Percentiles rank a stretch among this genome's conserved stretches.
Conservation (phyloP, 2,113 vertebrate genomes). For the Austrofundulus limnaeus region DNA sequence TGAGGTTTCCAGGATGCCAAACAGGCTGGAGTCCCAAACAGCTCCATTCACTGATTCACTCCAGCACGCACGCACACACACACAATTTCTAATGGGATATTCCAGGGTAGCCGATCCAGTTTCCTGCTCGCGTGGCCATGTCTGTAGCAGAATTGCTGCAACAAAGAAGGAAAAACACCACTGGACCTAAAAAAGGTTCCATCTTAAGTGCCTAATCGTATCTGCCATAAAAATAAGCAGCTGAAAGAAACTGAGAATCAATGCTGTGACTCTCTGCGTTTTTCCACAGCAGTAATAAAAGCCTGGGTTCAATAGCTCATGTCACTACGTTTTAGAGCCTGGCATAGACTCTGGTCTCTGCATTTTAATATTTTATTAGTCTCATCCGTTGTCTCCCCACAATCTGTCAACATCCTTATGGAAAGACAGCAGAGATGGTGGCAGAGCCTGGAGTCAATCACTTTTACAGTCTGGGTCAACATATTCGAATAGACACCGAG, state of each 20-base stretch:
- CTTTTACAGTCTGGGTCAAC: slow-evolving; percentile 46
- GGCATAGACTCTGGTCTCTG: slow-evolving; percentile 35
- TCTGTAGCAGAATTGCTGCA: slow-evolving; percentile 7
- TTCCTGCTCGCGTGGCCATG: slow-evolving; percentile 5
- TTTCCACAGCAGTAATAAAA: slow-evolving; percentile 57
- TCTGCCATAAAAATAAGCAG: slow-evolving; percentile 35
- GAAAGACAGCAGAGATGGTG: slow-evolving; percentile 28
- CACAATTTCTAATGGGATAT: slow-evolving; percentile 17
- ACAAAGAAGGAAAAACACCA: slow-evolving; percentile 7
- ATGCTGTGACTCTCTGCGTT: slow-evolving; percentile 32
- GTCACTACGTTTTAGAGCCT: slow-evolving; percentile 43
- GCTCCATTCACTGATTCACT: slow-evolving; percentile 43
- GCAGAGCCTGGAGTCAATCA: slow-evolving; percentile 44
- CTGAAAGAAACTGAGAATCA: slow-evolving; percentile 45
- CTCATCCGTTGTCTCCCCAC: slow-evolving; percentile 59
- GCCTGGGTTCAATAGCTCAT: slow-evolving; percentile 55
- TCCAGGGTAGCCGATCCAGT: slow-evolving; percentile 19
- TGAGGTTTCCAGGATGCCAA: slow-evolving; percentile 63
- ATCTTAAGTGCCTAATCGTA: slow-evolving; percentile 23
- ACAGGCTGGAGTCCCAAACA: slow-evolving; percentile 46
- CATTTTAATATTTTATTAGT: slow-evolving; percentile 70
- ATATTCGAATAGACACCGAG: slow-evolving; percentile 19
- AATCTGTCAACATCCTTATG: slow-evolving; percentile 53
- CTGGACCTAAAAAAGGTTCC: slow-evolving; percentile 21
- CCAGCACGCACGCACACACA: slow-evolving; percentile 5